These are phyloP conservation scores for Lepeophtheirus salmonis DNA, from an alignment of 1,140 invertebrate genomes.

Conservation along the genomic window DNA sequence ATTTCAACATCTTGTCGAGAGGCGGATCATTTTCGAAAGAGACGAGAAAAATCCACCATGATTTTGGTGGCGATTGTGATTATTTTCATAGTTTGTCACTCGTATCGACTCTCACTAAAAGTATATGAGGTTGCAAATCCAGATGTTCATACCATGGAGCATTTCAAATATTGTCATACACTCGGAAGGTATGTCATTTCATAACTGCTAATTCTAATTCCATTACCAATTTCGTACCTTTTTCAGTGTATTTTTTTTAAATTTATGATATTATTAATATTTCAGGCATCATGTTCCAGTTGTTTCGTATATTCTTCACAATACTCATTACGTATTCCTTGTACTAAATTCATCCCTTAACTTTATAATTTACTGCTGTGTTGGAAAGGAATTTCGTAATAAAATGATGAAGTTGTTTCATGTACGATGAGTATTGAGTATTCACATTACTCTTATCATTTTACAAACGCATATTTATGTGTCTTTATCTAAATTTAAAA, in stretches of 20 bases:
- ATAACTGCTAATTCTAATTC: background rate
- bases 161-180: slow-evolving; percentile 1
- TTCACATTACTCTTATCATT: too few species aligned
- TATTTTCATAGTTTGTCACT: slow-evolving; percentile 10
- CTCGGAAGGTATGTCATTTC: background rate
- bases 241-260: background rate
- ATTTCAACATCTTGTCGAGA: background rate
- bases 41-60: slow-evolving; percentile 6
- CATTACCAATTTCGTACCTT: background rate
- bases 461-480: too few species aligned
- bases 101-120: slow-evolving; percentile 1
- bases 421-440: too few species aligned
- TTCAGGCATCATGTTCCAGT: slow-evolving; percentile 10
- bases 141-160: background rate
- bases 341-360: slow-evolving; percentile 10
- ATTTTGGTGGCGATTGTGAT: slow-evolving; percentile 7
- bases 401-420: too few species aligned
- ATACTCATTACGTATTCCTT: slow-evolving; percentile 8
- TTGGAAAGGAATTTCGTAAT: slow-evolving; percentile 2
- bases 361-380: slow-evolving; percentile 14
- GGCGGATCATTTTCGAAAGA: background rate
- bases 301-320: slow-evolving; percentile 7
- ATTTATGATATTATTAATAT: background rate
- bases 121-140: slow-evolving; percentile 9
- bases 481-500: too few species aligned